Percentiles rank a stretch among this genome's conserved stretches.
Evolutionary conservation across 2,888 invertebrate species (phyloP).

Genomic region (Sclerodermus sp.): DNA sequence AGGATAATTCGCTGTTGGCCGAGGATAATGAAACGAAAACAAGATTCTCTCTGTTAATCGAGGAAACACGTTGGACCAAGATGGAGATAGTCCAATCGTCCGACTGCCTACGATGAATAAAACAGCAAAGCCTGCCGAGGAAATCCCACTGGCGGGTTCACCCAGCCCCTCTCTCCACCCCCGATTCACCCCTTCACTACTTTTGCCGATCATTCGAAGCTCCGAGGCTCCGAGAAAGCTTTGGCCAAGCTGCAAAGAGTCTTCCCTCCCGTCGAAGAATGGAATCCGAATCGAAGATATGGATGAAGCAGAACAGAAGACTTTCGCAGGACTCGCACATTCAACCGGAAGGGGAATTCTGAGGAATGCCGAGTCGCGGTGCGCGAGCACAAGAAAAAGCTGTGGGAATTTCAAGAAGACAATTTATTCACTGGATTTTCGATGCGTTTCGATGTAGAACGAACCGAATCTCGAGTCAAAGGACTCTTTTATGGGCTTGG

Average conservation of each 20-base stretch:
- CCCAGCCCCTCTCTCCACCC: background rate
- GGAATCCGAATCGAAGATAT: slow-evolving; percentile 15
- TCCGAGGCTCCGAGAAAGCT: slow-evolving; percentile 1
- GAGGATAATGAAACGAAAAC: slow-evolving; percentile 30
- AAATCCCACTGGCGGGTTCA: slow-evolving; percentile 33
- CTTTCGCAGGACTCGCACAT: too few relatives aligned
- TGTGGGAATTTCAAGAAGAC: too few relatives aligned
- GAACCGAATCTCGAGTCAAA: too few relatives aligned
- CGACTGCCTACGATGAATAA: slow-evolving; percentile 33
- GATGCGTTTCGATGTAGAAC: too few relatives aligned
- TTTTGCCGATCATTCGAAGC: slow-evolving; percentile 17
- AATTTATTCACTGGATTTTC: too few relatives aligned
- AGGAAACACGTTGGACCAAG: slow-evolving; percentile 3
- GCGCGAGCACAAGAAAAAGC: background rate
- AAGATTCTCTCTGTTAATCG: slow-evolving; percentile 26
- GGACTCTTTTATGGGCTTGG: too few relatives aligned
- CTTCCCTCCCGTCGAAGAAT: slow-evolving; percentile 7
- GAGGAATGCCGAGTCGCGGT: slow-evolving; percentile 13
- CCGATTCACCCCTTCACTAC: background rate
- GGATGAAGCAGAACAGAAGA: background rate
- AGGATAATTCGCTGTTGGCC: slow-evolving; percentile 13
- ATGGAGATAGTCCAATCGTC: slow-evolving; percentile 24
- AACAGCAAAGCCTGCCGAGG: slow-evolving; percentile 30
- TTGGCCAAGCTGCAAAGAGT: slow-evolving; percentile 8
- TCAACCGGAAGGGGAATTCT: slow-evolving; percentile 15